These are phyloP conservation scores for Dermolepida albohirtum DNA, from an alignment of 2,888 invertebrate species.

Conservation along the genomic window DNA sequence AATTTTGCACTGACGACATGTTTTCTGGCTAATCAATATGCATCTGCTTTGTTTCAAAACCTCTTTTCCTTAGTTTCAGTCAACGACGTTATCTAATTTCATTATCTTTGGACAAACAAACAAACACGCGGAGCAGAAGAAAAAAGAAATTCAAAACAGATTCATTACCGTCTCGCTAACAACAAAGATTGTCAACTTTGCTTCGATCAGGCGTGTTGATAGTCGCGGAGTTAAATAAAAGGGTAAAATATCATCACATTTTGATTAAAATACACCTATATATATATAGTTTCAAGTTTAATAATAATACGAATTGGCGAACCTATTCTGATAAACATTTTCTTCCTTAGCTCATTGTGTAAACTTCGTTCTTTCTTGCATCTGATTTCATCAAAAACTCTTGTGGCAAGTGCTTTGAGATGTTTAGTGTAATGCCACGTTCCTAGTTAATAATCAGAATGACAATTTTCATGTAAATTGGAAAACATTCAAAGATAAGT, in stretches of 20 bases:
- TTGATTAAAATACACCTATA: slow-evolving; percentile 49
- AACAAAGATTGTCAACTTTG: slow-evolving; percentile 25
- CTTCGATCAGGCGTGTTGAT: slow-evolving; percentile 22
- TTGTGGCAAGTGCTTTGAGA: no score
- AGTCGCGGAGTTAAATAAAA: slow-evolving; percentile 46
- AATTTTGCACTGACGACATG: no score
- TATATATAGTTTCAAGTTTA: slow-evolving; percentile 46
- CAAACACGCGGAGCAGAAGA: slow-evolving; percentile 15
- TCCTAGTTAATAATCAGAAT: no score
- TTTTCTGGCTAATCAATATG: slow-evolving; percentile 20
- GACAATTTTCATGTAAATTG: no score
- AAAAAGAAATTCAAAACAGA: slow-evolving; percentile 30
- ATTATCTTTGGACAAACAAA: slow-evolving; percentile 31
- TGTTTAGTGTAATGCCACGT: no score
- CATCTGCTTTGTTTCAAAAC: slow-evolving; percentile 20
- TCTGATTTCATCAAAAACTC: no score
- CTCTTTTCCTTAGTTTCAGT: slow-evolving; percentile 22
- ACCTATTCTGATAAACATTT: no score
- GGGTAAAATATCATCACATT: slow-evolving; percentile 50
- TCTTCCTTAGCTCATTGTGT: no score
- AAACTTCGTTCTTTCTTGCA: no score
- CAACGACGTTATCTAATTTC: slow-evolving; percentile 33
- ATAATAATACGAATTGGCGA: slow-evolving; percentile 45
- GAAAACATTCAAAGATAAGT: no score
- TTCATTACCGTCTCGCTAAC: slow-evolving; percentile 29